These are phyloP conservation scores for Macrosiphum euphorbiae DNA, from an alignment of 2,888 invertebrate species.

Conservation along the genomic window DNA sequence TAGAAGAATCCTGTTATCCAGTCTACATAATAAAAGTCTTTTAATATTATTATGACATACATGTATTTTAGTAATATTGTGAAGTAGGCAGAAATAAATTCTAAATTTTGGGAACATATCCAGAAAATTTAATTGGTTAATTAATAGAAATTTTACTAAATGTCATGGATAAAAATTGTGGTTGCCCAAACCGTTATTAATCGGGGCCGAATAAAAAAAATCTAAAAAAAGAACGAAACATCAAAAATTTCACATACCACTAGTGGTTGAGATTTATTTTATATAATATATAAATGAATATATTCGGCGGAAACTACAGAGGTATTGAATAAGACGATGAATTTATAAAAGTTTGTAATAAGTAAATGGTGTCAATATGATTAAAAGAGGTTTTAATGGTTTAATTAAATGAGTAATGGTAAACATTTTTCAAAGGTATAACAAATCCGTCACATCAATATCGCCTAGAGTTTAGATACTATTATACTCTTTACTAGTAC, in stretches of 20 bases:
- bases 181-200: constrained; percentile 15
- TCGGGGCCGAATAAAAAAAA: background rate
- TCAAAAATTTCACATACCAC: background rate
- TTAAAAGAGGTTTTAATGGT: background rate
- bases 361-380: background rate
- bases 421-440: background rate
- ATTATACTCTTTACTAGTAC: background rate
- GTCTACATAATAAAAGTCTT: background rate
- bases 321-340: background rate
- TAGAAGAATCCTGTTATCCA: background rate
- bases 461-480: background rate
- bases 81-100: constrained; percentile 12
- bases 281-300: background rate
- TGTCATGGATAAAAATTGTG: constrained; percentile 21
- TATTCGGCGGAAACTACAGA: background rate
- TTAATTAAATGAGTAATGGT: background rate
- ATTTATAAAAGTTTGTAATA: background rate
- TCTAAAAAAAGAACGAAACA: constrained; percentile 51
- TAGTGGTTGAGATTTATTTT: background rate
- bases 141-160: constrained; percentile 36
- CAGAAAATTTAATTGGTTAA: constrained; percentile 45
- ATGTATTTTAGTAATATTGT: background rate
- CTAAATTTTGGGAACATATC: constrained; percentile 14
- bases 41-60: background rate
- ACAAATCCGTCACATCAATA: background rate